Percentiles rank a stretch among this genome's conserved stretches.
Conservation (phyloP, 1,140 invertebrate species). For the Psix sp. region DNA sequence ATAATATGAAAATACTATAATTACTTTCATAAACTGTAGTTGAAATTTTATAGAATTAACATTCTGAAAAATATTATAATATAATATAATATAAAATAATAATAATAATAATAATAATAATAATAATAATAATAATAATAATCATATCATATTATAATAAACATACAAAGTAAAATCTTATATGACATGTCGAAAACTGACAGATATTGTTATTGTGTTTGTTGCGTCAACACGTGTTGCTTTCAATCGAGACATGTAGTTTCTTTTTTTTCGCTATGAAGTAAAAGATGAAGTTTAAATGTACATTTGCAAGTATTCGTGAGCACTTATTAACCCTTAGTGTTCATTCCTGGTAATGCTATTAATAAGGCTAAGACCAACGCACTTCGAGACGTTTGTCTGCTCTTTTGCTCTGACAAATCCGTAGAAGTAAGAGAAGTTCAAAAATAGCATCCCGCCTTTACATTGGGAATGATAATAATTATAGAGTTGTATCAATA, state of each 20-base stretch:
- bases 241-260: conserved; percentile 27
- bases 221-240: conserved; percentile 52
- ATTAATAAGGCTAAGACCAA: conserved; percentile 69
- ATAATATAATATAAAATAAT: too few relatives aligned
- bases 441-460: conserved; percentile 47
- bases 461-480: conserved; percentile 56
- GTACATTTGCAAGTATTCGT: conserved; percentile 51
- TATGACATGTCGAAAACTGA: conserved; percentile 27
- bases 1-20: too few relatives aligned
- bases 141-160: too few relatives aligned
- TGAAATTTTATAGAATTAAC: too few relatives aligned
- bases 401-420: conserved; percentile 62
- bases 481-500: conserved; percentile 37
- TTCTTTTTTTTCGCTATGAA: conserved; percentile 30
- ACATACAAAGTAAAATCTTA: too few relatives aligned
- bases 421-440: conserved; percentile 54
- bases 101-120: too few relatives aligned
- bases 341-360: conserved; percentile 66
- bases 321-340: conserved; percentile 67
- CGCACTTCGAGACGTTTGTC: conserved; percentile 51
- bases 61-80: too few relatives aligned
- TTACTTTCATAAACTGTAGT: too few relatives aligned
- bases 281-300: conserved; percentile 32
- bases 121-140: too few relatives aligned
- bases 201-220: conserved; percentile 46